Evolutionary conservation across 2,888 invertebrate species (phyloP), one percentile per base, ranked within the genome.

Genomic region (Fabriciana adippe): DNA sequence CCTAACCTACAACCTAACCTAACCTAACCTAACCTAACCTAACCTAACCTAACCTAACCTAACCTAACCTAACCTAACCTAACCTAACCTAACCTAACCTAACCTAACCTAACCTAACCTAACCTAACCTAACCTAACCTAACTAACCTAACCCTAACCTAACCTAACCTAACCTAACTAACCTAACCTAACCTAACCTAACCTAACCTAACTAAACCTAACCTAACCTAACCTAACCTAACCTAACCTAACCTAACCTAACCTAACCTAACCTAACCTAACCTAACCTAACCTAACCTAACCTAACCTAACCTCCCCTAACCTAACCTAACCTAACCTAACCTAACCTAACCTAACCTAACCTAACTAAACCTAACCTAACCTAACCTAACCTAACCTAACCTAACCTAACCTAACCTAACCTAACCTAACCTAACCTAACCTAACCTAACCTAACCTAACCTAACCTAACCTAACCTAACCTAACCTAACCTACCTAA

Each of bases 381-480:
- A 74, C 76, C 76, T 74, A 76, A 74, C 76, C 74, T 74, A 74
- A 74, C 74, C 74, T 74, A 73, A 73, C 73, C 73, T 73, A 72
- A 74, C 74, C 72, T 72, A 74, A 73, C 74, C 74, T 71, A 74
- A 73, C 74, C 73, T 72, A 75, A 74, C 75, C 73, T 72, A 75
- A 74, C 75, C 73, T 72, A 75, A 71, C 73, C 72, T 69, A 72
- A 72, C 72, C 73, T 73, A 71, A 73, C 72, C 72, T 72, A 73
- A 74, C 74, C 73, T 73, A 74, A 72, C 73, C 57, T 71, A 74
- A 74, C 73, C 73, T 73, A 74, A 74, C 74, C 73, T 74, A 73
- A 68, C 72, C 69, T 74, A 74, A 74, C 76, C 73, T 73, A 74
- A 73, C 74, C 73, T 74, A 76, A 73, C 76, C 74, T 71, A 73